Percentiles rank a stretch among this genome's conserved stretches.
These are phyloP conservation scores for Agrochola circellaris DNA, from an alignment of 2,888 invertebrate species.

Conservation along the genomic window DNA sequence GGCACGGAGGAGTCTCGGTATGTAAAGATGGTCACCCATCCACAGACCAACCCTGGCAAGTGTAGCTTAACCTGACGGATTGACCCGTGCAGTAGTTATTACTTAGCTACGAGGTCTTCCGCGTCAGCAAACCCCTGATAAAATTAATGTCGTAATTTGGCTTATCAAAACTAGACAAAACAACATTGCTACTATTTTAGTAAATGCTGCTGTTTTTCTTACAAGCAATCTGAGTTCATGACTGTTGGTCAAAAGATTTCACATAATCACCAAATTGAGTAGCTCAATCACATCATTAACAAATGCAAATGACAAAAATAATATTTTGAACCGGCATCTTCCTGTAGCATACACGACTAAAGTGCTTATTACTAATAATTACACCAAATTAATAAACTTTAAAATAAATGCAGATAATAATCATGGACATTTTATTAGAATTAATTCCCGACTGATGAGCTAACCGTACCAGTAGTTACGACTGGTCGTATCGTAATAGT, in stretches of 20 bases:
- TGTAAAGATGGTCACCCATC: no score
- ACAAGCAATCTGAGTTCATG: not conserved
- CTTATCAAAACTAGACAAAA: not conserved
- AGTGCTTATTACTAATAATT: slow-evolving; percentile 31
- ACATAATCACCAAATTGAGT: not conserved
- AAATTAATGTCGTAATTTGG: not conserved
- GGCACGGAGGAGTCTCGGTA: no score
- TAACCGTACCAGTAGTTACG: slow-evolving; percentile 81
- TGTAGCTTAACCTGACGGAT: no score
- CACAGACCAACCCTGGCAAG: no score
- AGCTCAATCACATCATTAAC: slow-evolving; percentile 17
- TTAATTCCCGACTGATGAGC: slow-evolving; percentile 65
- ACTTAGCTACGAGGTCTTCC: no score
- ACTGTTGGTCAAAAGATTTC: not conserved
- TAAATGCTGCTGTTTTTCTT: not conserved
- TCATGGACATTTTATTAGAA: slow-evolving; percentile 18
- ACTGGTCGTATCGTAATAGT: slow-evolving; percentile 84
- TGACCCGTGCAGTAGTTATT: no score
- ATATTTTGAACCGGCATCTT: slow-evolving; percentile 26
- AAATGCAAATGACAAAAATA: slow-evolving; percentile 43
- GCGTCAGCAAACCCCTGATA: no score
- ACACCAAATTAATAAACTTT: slow-evolving; percentile 10
- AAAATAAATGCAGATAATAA: slow-evolving; percentile 36
- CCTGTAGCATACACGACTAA: slow-evolving; percentile 33
- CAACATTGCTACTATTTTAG: not conserved